Conservation (phyloP, 2,113 vertebrate genomes). For the Apteryx owenii region DNA sequence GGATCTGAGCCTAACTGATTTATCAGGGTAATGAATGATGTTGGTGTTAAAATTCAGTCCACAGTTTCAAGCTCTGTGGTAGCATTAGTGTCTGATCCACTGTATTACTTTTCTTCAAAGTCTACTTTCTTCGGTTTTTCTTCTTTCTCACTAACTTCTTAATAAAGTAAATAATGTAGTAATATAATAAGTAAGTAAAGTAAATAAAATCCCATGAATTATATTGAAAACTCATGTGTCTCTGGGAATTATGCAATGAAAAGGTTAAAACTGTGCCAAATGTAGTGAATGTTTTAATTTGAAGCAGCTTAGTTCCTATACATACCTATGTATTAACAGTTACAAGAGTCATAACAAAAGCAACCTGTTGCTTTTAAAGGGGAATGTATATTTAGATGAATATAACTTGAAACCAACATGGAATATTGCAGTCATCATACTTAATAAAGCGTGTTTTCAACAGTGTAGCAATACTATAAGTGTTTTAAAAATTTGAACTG, state of each 20-base stretch:
- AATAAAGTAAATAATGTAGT: neutral
- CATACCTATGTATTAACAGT: neutral
- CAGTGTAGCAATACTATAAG: neutral
- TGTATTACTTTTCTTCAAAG: neutral
- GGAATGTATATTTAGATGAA: neutral
- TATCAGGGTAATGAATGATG: neutral
- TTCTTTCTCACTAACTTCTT: neutral
- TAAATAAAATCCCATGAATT: neutral
- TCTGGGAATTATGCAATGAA: neutral
- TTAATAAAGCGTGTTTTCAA: neutral
- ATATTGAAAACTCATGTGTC: neutral
- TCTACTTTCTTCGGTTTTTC: neutral
- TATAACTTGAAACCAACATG: neutral
- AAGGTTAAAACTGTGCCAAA: neutral
- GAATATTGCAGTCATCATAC: neutral
- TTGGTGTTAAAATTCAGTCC: neutral
- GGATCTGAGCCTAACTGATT: neutral
- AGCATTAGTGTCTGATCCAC: neutral
- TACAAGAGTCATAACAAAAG: neutral
- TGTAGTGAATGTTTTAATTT: neutral
- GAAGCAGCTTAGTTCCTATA: neutral
- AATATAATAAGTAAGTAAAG: neutral
- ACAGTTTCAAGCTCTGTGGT: neutral
- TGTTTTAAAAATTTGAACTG: neutral
- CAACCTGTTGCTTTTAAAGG: neutral